These are phyloP conservation scores for Acridotheres tristis DNA, from an alignment of 2,797 vertebrate species.

Conservation along the genomic window DNA sequence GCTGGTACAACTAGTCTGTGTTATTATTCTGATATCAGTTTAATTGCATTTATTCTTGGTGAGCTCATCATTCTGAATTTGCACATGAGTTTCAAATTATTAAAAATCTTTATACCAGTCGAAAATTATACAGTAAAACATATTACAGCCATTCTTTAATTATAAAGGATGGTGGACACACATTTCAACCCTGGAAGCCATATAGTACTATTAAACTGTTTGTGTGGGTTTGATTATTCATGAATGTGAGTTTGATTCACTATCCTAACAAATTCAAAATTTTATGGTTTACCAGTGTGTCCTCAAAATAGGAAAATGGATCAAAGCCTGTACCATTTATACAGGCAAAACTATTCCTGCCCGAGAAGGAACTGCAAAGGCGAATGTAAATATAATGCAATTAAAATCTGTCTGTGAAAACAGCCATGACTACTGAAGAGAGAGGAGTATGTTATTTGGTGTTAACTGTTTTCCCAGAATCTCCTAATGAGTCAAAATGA, in stretches of 20 bases:
- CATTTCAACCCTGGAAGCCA: not conserved
- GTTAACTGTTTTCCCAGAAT: not conserved
- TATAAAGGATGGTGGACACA: not conserved
- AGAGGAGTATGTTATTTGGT: not conserved
- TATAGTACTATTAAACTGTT: not conserved
- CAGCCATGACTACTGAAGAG: not conserved
- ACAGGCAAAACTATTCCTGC: not conserved
- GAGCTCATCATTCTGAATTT: conserved; percentile 17
- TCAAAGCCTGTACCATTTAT: not conserved
- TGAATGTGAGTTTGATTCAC: not conserved
- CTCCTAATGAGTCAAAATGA: not conserved
- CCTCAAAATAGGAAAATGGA: not conserved
- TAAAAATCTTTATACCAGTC: not conserved
- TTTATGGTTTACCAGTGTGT: not conserved
- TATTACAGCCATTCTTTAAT: not conserved
- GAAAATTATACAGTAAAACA: not conserved
- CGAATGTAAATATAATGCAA: conserved; percentile 1
- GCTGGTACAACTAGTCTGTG: not conserved
- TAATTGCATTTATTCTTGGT: not conserved
- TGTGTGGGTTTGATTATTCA: not conserved
- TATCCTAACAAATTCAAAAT: not conserved
- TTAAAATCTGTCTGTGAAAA: conserved; percentile 27
- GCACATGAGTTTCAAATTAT: not conserved
- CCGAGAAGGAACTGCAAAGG: not conserved
- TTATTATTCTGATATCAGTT: not conserved